phyloP scores from a whole-genome alignment of 2,113 vertebrate genomes.

The Alaudala cheleensis region DNA sequence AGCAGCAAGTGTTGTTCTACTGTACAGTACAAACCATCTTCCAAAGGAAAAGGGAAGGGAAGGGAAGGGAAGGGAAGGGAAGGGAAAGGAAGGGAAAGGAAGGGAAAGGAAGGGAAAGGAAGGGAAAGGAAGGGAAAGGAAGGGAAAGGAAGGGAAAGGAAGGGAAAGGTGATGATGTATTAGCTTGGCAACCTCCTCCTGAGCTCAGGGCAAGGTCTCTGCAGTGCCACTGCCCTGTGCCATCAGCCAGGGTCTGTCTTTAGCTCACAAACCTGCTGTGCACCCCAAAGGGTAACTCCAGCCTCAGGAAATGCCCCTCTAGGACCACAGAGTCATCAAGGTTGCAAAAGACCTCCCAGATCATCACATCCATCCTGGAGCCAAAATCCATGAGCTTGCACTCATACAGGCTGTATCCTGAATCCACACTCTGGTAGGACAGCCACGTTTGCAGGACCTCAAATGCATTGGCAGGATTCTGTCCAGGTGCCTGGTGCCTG shows the following conservation, averaged over 20 bases:
- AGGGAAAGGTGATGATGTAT: neutral
- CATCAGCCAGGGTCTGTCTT: neutral
- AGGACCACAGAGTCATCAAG: too few species aligned
- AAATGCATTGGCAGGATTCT: neutral
- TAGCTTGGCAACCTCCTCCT: neutral
- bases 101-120: neutral
- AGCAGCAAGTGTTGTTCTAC: neutral
- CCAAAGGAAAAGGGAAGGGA: neutral
- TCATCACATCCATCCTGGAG: neutral
- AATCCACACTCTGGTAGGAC: neutral
- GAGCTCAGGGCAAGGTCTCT: neutral
- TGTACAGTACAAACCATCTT: neutral
- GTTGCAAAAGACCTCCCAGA: neutral
- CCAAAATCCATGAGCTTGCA: neutral
- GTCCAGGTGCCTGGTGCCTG: neutral
- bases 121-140: neutral
- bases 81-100: neutral
- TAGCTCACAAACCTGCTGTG: neutral
- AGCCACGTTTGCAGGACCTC: neutral
- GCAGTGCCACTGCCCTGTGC: neutral
- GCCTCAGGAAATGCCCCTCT: neutral
- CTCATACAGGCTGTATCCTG: neutral
- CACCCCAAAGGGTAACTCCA: neutral
- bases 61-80: neutral
- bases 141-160: neutral